Percentiles rank a stretch among this genome's conserved stretches.
Evolutionary conservation across 1,140 invertebrate genomes (phyloP).

Genomic region (Diorhabda elongata): DNA sequence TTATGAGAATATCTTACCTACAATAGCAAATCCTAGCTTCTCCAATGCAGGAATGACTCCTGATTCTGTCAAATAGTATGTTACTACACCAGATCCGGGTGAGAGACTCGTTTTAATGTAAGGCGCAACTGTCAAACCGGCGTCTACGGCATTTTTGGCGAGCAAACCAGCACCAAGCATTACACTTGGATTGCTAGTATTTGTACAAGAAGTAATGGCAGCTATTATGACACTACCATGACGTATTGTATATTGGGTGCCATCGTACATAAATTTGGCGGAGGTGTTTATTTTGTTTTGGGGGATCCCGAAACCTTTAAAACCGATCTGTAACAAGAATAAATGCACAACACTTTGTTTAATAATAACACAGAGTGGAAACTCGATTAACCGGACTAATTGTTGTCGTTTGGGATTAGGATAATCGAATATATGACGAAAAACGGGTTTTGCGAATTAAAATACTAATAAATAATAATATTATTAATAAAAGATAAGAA

Average conservation of each 20-base stretch:
- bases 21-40: conserved; percentile 83
- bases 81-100: conserved; percentile 96
- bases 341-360: neutral
- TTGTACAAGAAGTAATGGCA: conserved; percentile 97
- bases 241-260: conserved; percentile 73
- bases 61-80: conserved; percentile 83
- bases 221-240: conserved; percentile 97
- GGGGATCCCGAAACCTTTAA: conserved; percentile 89
- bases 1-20: conserved; percentile 39
- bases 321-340: conserved; percentile 67
- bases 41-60: conserved; percentile 85
- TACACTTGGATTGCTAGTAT: conserved; percentile 96
- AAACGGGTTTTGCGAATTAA: too few species aligned
- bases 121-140: conserved; percentile 81
- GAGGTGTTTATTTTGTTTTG: conserved; percentile 60
- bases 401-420: too few species aligned
- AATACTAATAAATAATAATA: too few species aligned
- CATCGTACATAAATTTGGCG: conserved; percentile 76
- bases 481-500: too few species aligned
- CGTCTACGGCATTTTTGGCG: conserved; percentile 91
- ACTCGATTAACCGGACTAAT: too few species aligned
- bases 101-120: conserved; percentile 96
- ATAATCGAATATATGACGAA: too few species aligned
- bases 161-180: conserved; percentile 93
- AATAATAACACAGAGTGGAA: too few species aligned